Evolutionary conservation across 2,888 invertebrate genomes (phyloP).

Genomic region (Dasysyrphus tricinctus): DNA sequence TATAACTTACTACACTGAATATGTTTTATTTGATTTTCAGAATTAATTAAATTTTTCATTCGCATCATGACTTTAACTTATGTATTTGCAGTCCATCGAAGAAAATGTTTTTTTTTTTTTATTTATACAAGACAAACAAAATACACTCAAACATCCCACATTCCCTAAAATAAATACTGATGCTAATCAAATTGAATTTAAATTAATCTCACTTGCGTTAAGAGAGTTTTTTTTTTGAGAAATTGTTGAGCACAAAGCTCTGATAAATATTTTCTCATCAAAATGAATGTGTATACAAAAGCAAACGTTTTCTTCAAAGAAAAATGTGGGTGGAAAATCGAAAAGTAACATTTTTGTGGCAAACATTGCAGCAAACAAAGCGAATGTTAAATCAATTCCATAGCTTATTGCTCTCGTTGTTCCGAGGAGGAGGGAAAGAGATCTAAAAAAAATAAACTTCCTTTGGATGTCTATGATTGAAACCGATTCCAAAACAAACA

Average conservation of each 20-base stretch:
- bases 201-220: slow-evolving; percentile 1
- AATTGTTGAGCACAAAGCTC: background rate
- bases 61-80: no score
- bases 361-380: slow-evolving; percentile 8
- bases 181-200: slow-evolving; percentile 7
- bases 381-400: slow-evolving; percentile 25
- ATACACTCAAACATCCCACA: no score
- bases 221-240: background rate
- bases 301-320: background rate
- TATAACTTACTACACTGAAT: no score
- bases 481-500: slow-evolving; percentile 32
- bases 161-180: background rate
- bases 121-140: no score
- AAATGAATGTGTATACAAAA: background rate
- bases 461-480: slow-evolving; percentile 29
- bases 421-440: background rate
- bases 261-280: slow-evolving; percentile 18
- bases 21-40: no score
- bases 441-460: slow-evolving; percentile 9
- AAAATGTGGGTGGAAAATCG: slow-evolving; percentile 12
- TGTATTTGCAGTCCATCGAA: no score
- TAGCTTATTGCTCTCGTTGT: background rate
- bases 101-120: no score
- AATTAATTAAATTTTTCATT: no score
- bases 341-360: slow-evolving; percentile 24